A percentile compares a stretch with the other conserved stretches of the same genome.
Evolutionary conservation across 2,797 vertebrate species (phyloP).

Genomic region (Pantherophis alleghaniensis): DNA sequence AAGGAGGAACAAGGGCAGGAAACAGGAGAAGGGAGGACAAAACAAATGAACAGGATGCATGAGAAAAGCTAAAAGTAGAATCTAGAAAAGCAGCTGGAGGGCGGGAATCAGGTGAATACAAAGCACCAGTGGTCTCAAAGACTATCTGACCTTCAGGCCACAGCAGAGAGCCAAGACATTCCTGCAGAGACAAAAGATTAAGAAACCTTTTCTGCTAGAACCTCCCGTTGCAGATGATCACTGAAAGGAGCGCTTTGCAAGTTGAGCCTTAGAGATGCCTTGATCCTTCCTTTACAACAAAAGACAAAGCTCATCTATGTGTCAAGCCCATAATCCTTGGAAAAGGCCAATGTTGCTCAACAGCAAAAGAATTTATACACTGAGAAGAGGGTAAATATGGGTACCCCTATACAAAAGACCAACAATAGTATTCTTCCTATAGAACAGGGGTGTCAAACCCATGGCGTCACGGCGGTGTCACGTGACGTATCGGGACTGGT

Average conservation of each 20-base stretch:
- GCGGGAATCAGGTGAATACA: conserved; percentile 48
- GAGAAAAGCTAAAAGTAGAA: conserved; percentile 12
- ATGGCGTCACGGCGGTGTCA: too few relatives aligned
- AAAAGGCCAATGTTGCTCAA: neutral
- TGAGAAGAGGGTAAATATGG: neutral
- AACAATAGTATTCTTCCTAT: neutral
- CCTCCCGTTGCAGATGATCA: neutral
- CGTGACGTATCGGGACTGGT: too few relatives aligned
- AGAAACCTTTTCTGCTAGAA: neutral
- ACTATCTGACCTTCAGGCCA: conserved; percentile 5
- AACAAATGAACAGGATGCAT: conserved; percentile 12
- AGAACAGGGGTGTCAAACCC: too few relatives aligned
- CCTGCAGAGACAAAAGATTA: conserved; percentile 30
- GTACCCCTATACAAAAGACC: conserved; percentile 31
- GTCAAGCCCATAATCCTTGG: rapidly evolving
- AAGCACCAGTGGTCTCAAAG: conserved; percentile 20
- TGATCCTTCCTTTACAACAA: neutral
- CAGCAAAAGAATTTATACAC: neutral
- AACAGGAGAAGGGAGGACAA: neutral
- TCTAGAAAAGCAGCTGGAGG: conserved; percentile 27
- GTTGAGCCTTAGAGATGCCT: neutral
- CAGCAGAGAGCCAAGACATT: conserved; percentile 46
- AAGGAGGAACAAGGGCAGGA: conserved; percentile 42
- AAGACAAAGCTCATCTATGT: neutral
- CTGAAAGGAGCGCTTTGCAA: neutral